Conservation (phyloP, 2,113 vertebrate species). For the Rhizomys pruinosus region DNA sequence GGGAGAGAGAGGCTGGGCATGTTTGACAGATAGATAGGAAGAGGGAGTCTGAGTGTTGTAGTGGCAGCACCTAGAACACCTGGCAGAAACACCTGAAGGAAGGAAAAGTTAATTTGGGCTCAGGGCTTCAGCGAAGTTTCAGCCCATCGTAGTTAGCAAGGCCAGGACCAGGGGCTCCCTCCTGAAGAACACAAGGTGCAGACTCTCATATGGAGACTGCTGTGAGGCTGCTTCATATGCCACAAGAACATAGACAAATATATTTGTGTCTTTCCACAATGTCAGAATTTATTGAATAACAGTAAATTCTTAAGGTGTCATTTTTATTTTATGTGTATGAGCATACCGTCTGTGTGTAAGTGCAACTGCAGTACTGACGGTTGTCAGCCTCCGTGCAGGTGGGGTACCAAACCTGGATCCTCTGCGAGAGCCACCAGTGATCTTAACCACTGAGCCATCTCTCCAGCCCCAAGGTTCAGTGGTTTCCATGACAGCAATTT, state of each 20-base stretch:
- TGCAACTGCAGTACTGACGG: too few species aligned
- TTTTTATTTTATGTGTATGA: too few species aligned
- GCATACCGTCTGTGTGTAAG: too few species aligned
- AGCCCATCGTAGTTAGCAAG: background rate
- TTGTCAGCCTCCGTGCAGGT: too few species aligned
- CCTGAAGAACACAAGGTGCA: background rate
- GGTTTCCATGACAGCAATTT: background rate
- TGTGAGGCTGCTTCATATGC: too few species aligned
- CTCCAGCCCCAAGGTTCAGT: background rate
- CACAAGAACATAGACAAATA: background rate
- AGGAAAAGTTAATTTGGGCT: background rate
- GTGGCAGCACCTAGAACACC: too few species aligned
- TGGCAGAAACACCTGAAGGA: background rate
- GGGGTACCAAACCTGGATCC: too few species aligned
- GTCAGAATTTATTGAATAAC: background rate
- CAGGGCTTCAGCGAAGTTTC: background rate
- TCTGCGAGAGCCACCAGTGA: too few species aligned
- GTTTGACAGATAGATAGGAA: background rate
- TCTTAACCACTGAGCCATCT: too few species aligned
- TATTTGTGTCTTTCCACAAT: background rate
- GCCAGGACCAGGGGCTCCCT: background rate
- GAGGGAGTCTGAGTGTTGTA: too few species aligned
- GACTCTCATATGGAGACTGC: background rate
- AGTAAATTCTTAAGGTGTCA: too few species aligned
- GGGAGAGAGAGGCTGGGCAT: background rate